Evolutionary conservation across 2,888 invertebrate genomes (phyloP).

Genomic region (Apamea sordens): DNA sequence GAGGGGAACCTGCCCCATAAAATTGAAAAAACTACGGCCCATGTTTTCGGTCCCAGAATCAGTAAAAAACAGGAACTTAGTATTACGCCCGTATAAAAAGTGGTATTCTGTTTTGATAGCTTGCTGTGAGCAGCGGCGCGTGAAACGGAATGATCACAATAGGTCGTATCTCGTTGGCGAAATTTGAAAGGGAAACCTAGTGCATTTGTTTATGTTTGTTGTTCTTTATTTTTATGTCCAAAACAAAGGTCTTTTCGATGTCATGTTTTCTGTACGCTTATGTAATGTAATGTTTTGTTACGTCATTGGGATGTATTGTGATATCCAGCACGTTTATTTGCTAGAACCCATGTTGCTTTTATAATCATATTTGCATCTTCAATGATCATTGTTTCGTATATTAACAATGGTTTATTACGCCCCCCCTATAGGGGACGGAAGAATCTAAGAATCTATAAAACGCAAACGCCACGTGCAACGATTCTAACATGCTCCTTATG

Average conservation of each 20-base stretch:
- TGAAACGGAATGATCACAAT: constrained; percentile 64
- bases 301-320: constrained; percentile 13
- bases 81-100: not conserved
- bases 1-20: not conserved
- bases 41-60: constrained; percentile 18
- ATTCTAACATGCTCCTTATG: not conserved
- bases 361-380: not conserved
- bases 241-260: constrained; percentile 42
- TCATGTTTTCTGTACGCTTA: constrained; percentile 20
- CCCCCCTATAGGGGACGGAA: not conserved
- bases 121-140: constrained; percentile 51
- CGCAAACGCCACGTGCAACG: not conserved
- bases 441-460: not conserved
- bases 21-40: not conserved
- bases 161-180: constrained; percentile 55
- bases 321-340: not conserved
- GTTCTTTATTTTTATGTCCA: constrained; percentile 38
- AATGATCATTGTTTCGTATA: not conserved
- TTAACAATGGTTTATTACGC: not conserved
- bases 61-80: constrained; percentile 8
- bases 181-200: constrained; percentile 65
- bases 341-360: not conserved
- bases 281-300: constrained; percentile 16
- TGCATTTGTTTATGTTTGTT: constrained; percentile 39
- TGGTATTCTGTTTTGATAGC: constrained; percentile 38